phyloP scores from a whole-genome alignment of 2,888 invertebrate species.

The Dasysyrphus albostriatus region DNA sequence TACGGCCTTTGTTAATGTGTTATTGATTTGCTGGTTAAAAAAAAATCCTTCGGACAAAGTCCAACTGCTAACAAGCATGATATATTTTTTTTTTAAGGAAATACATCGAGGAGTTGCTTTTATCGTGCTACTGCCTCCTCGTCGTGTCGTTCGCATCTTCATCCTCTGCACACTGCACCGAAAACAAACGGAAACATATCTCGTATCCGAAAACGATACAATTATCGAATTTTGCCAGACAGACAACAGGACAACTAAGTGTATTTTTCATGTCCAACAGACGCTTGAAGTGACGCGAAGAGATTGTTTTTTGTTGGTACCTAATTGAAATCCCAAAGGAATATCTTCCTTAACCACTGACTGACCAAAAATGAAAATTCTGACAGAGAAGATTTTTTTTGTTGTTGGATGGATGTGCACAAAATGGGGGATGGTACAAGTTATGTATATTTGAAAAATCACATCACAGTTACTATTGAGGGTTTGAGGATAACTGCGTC shows the following conservation, averaged over 20 bases:
- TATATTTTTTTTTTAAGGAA: neutral
- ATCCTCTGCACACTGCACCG: neutral
- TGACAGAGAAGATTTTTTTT: neutral
- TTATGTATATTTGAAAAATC: conserved; percentile 20
- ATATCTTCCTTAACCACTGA: conserved; percentile 2
- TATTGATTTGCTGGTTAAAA: conserved; percentile 46
- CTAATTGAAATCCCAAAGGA: conserved; percentile 22
- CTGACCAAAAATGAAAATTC: conserved; percentile 6
- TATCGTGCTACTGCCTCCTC: neutral
- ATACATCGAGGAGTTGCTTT: conserved; percentile 1
- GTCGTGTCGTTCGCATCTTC: neutral
- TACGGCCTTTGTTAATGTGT: neutral
- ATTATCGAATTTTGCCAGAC: conserved; percentile 46
- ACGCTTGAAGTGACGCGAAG: conserved; percentile 47
- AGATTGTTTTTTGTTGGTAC: conserved; percentile 21
- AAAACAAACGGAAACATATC: conserved; percentile 30
- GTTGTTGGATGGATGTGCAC: neutral
- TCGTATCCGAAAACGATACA: conserved; percentile 49
- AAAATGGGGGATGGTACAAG: neutral
- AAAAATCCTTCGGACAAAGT: conserved; percentile 6
- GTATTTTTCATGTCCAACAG: conserved; percentile 21
- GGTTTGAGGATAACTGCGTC: neutral
- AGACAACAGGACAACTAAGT: conserved; percentile 31
- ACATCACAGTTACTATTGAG: neutral
- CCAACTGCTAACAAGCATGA: neutral